A percentile compares a stretch with the other conserved stretches of the same genome.
These are phyloP conservation scores for Sepioteuthis lessoniana DNA, from an alignment of 2,888 invertebrate species.

Conservation along the genomic window DNA sequence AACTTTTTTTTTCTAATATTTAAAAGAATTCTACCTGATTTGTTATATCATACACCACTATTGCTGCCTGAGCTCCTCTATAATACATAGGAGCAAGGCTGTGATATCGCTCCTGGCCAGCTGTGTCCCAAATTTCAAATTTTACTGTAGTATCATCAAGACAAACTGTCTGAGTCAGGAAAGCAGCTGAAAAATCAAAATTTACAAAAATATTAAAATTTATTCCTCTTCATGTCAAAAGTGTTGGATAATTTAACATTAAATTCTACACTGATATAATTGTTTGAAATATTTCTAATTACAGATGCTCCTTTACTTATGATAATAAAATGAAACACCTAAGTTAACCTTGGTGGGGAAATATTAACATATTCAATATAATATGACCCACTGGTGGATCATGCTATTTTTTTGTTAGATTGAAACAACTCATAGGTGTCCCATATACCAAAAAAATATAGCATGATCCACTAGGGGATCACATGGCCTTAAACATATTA, in stretches of 20 bases:
- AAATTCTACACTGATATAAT: too few relatives aligned
- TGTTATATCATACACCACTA: slow-evolving; percentile 99
- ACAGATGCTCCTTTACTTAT: too few relatives aligned
- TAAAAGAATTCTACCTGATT: slow-evolving; percentile 80
- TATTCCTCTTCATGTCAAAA: not conserved
- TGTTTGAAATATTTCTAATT: too few relatives aligned
- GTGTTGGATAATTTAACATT: not conserved
- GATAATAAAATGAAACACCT: too few relatives aligned
- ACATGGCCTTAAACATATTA: too few relatives aligned
- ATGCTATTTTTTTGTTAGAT: too few relatives aligned
- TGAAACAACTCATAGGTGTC: too few relatives aligned
- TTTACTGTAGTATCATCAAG: slow-evolving; percentile 99
- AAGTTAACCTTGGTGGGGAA: too few relatives aligned
- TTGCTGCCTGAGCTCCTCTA: slow-evolving; percentile 87
- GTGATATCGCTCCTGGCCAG: slow-evolving; percentile 97
- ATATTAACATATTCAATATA: too few relatives aligned
- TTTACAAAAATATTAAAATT: not conserved
- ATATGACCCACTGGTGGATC: too few relatives aligned
- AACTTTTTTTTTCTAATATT: not conserved
- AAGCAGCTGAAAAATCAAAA: slow-evolving; percentile 84
- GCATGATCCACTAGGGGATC: too few relatives aligned
- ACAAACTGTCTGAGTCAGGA: slow-evolving; percentile 99
- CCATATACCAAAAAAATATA: too few relatives aligned
- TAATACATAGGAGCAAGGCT: slow-evolving; percentile 98
- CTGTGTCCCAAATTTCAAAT: slow-evolving; percentile 99